Base-by-base conservation (phyloP, 2,888 invertebrate genomes). In the Aspidiotus rigidus region DNA sequence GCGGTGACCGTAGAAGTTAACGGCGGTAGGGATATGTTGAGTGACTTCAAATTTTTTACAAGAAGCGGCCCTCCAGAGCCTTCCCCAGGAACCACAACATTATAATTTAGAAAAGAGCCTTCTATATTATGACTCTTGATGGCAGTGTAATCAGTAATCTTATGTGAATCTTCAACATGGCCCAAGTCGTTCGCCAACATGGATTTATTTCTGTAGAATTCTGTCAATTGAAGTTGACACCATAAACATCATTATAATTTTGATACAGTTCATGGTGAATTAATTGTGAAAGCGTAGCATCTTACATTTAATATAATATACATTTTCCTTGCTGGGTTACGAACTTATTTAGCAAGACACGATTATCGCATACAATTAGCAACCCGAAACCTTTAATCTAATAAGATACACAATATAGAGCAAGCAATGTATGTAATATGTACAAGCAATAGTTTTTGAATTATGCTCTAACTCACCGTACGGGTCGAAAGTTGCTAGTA, bases 401-500 rank as follows among this genome's bases (percentile, higher is more conserved):
- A 28, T 28, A 28, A 28, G 28, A 28, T 28, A 28, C 28, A 28
- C 28, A 28, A 28, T 28, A 28, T 28, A 28, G 28, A 28, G 28
- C 28, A 28, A 28, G 28, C 28, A 3, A 5, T 28, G 1, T 28
- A 28, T 28, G 28, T 28, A 28, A 28, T 28, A 28, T 5, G 1
- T 28, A 5, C 1, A 28, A 28, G 28, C 28, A 28, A 28, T 28
- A 28, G 5, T 28, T 28, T 5, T 28, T 28, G 28, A 28, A 28
- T 28, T 5, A 5, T 28, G 28, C 28, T 28, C 5, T 5, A 28
- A 3, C 28, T 28, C 28, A 80, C 80, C 79, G 72, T 75, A 73
- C 49, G 76, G 72, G 71, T 80, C 80, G 71, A 75, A 72, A 44
- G 73, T 72, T 59, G 78, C 83, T 71, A 87, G 77, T 9, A 77